These are phyloP conservation scores for Cartodere bifasciata DNA, from an alignment of 2,888 invertebrate genomes.

Conservation along the genomic window DNA sequence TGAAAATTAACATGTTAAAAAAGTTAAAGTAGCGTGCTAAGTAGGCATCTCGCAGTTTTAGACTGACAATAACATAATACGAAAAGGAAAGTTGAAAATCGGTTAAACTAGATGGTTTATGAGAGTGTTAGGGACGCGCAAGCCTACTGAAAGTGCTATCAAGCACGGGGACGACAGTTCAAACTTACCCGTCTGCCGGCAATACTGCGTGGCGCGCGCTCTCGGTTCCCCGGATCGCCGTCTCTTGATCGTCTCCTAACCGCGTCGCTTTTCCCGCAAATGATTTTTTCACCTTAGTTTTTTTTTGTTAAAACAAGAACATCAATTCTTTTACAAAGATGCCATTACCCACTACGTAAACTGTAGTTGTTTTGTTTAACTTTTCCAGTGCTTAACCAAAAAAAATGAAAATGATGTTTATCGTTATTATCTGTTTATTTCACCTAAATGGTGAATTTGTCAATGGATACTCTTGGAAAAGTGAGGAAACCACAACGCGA, in stretches of 20 bases:
- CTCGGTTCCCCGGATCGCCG: slow-evolving; percentile 2
- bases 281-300: too few relatives aligned
- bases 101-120: slow-evolving; percentile 7
- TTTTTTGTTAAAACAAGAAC: too few relatives aligned
- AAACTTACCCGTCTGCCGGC: slow-evolving; percentile 7
- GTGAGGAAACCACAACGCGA: slow-evolving; percentile 32
- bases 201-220: slow-evolving; percentile 6
- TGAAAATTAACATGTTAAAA: too few relatives aligned
- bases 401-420: slow-evolving; percentile 10
- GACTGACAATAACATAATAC: slow-evolving; percentile 9
- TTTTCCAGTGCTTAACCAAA: too few relatives aligned
- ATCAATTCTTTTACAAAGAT: slow-evolving; percentile 4
- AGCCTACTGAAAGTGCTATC: slow-evolving; percentile 9
- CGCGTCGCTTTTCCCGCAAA: too few relatives aligned
- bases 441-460: slow-evolving; percentile 18
- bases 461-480: slow-evolving; percentile 33
- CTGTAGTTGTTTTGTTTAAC: not conserved
- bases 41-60: too few relatives aligned
- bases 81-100: slow-evolving; percentile 6
- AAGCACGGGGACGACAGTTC: slow-evolving; percentile 8
- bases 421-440: slow-evolving; percentile 15
- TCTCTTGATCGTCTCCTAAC: too few relatives aligned
- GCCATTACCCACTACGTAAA: slow-evolving; percentile 1
- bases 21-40: too few relatives aligned
- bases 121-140: slow-evolving; percentile 9